Evolutionary conservation across 2,113 vertebrate species (phyloP), one percentile per base, ranked within the genome.

Genomic region (Ophiodon elongatus): DNA sequence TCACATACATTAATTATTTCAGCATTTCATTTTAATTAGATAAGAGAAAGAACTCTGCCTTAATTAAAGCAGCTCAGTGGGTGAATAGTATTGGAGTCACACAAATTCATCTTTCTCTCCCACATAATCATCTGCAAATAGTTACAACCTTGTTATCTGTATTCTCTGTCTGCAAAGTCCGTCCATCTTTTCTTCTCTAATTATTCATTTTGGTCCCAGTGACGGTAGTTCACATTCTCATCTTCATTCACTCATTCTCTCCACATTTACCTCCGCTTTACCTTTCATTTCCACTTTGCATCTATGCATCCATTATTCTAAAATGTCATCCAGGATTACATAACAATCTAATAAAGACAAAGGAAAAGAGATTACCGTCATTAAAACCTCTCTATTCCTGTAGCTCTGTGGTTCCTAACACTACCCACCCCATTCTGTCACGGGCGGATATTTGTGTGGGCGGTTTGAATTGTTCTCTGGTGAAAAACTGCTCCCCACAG

Each of bases 271-370:
- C 68, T 73, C 66, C 54, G 59, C 60, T 39, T 41, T 70, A 25
- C 35, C 66, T 70, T 75, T 80, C 23, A 31, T 71, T 68, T 80
- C 70, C 41, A 60, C 80, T 73, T 76, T 84, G 62, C 52, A 62
- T 74, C 47, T 2, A 6, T 45, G 67, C 72, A 64, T 75, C 74
- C 79, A 87, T 88, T 90, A 82, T 83, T 86, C 75, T 77, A 60
- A 89, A 92, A 86, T 89, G 91, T 76, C 91, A 87, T 63, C 68
- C 31, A n/a, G 74, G 57, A 79, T 93, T 91, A 65, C 83, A 87
- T 90, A 92, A 91, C 74, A 87, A 85, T 92, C 73, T 67, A 90
- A 94, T 90, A 74, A 92, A 91, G 77, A 91, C 84, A 91, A 89
- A 80, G 82, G 73, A 69, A 88, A 83, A 65, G 54, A 80, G 85